phyloP scores from a whole-genome alignment of 2,888 invertebrate species.

The Erebia aethiops region DNA sequence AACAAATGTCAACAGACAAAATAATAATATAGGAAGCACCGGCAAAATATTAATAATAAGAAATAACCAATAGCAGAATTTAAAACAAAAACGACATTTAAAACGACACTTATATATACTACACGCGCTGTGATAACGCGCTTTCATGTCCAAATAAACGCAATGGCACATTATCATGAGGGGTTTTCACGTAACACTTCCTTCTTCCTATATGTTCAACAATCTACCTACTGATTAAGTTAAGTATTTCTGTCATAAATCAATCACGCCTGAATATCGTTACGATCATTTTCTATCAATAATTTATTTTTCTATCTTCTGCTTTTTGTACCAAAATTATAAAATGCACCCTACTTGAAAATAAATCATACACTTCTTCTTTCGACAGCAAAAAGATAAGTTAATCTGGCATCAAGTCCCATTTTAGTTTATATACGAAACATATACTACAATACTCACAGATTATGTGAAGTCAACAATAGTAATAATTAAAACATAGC shows the following conservation, averaged over 20 bases:
- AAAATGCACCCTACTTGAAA: not conserved
- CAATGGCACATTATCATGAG: conserved; percentile 27
- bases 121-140: conserved; percentile 18
- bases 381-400: conserved; percentile 34
- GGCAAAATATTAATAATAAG: conserved; percentile 65
- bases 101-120: conserved; percentile 45
- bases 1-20: conserved; percentile 78
- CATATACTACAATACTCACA: conserved; percentile 56
- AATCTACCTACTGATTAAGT: conserved; percentile 26
- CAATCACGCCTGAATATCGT: conserved; percentile 7
- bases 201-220: conserved; percentile 17
- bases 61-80: conserved; percentile 61
- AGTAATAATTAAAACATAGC: conserved; percentile 51
- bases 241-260: conserved; percentile 14
- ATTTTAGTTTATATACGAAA: conserved; percentile 53
- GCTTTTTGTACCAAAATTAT: conserved; percentile 11
- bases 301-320: conserved; percentile 2
- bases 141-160: conserved; percentile 22
- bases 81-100: conserved; percentile 50
- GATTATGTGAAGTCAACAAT: conserved; percentile 61
- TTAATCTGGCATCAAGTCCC: conserved; percentile 67
- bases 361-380: no score
- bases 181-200: conserved; percentile 15
- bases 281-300: not conserved
- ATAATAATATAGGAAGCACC: conserved; percentile 79